Percentiles rank a stretch among this genome's conserved stretches.
Evolutionary conservation across 2,888 invertebrate genomes (phyloP).

Genomic region (Mystacides longicornis): DNA sequence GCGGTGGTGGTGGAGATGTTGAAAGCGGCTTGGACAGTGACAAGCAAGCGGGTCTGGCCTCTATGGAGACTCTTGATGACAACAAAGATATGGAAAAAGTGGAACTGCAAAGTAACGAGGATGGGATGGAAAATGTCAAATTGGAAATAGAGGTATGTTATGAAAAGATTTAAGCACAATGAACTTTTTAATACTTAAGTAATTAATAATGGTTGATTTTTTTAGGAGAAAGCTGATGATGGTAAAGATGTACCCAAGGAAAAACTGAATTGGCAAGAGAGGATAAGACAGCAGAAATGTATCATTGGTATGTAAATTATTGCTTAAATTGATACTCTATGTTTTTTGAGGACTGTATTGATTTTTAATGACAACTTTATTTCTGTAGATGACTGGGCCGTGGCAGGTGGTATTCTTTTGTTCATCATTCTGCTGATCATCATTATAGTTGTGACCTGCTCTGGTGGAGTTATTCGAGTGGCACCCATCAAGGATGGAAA

Average conservation of each 20-base stretch:
- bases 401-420: slow-evolving; percentile 50
- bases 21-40: slow-evolving; percentile 49
- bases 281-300: slow-evolving; percentile 58
- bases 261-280: slow-evolving; percentile 49
- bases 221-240: slow-evolving; percentile 46
- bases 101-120: slow-evolving; percentile 42
- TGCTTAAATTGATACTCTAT: not conserved
- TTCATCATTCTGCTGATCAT: slow-evolving; percentile 58
- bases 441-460: slow-evolving; percentile 53
- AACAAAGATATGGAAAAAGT: slow-evolving; percentile 56
- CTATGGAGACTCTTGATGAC: slow-evolving; percentile 76
- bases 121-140: slow-evolving; percentile 68
- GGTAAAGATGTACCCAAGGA: slow-evolving; percentile 43
- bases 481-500: slow-evolving; percentile 65
- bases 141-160: slow-evolving; percentile 48
- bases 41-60: slow-evolving; percentile 66
- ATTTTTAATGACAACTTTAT: not conserved
- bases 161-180: not conserved
- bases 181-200: not conserved
- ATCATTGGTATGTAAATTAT: slow-evolving; percentile 46
- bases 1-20: slow-evolving; percentile 38
- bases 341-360: no score
- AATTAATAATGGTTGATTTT: slow-evolving; percentile 17
- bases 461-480: slow-evolving; percentile 44
- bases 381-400: slow-evolving; percentile 52